Evolutionary conservation across 2,113 vertebrate genomes (phyloP).

Genomic region (Fukomys damarensis): DNA sequence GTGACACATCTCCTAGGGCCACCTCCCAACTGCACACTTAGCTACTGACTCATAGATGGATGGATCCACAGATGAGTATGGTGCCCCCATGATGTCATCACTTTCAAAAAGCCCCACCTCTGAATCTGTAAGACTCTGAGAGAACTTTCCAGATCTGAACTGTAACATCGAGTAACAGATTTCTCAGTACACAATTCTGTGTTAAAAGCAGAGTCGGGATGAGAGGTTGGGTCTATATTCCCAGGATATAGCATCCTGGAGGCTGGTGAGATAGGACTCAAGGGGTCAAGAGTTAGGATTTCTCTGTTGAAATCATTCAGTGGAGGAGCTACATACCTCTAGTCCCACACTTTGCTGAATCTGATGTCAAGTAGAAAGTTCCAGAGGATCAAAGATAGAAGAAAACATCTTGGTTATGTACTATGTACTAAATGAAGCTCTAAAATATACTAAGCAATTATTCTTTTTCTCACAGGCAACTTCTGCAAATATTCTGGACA

Average conservation of each 20-base stretch:
- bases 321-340: background rate
- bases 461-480: background rate
- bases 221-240: background rate
- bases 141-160: background rate
- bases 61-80: background rate
- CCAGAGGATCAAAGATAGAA: background rate
- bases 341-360: background rate
- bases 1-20: background rate
- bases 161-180: background rate
- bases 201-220: background rate
- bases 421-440: background rate
- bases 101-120: background rate
- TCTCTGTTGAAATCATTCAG: background rate
- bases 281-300: background rate
- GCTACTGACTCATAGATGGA: background rate
- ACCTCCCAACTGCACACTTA: background rate
- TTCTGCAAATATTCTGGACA: constrained; percentile 50
- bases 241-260: background rate
- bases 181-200: background rate
- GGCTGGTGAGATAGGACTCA: too few relatives aligned
- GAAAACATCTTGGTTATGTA: background rate
- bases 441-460: constrained; percentile 24
- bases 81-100: background rate
- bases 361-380: background rate
- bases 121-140: background rate